Evolutionary conservation across 2,888 invertebrate genomes (phyloP).

Genomic region (Helicoverpa assulta): DNA sequence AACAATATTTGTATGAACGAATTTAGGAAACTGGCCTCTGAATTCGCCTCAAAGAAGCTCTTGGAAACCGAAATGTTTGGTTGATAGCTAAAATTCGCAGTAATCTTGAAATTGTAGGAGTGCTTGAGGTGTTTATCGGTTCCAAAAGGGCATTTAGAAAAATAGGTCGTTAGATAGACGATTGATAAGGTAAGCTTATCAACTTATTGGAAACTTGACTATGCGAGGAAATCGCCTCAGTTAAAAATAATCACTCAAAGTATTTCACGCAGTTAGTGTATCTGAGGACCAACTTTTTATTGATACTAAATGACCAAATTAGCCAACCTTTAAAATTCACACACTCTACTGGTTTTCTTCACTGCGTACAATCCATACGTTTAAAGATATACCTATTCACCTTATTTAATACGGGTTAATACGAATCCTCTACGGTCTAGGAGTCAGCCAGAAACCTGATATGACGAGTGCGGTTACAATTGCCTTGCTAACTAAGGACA

Average conservation of each 20-base stretch:
- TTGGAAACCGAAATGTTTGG: constrained; percentile 18
- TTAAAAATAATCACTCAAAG: background rate
- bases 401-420: constrained; percentile 29
- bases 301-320: background rate
- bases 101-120: constrained; percentile 25
- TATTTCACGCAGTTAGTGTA: background rate
- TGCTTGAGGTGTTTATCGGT: constrained; percentile 37
- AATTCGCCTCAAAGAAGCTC: background rate
- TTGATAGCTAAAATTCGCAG: constrained; percentile 29
- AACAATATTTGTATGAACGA: constrained; percentile 22
- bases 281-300: constrained; percentile 4
- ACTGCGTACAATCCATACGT: constrained; percentile 9
- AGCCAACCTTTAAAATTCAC: background rate
- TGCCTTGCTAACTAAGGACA: constrained; percentile 57
- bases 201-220: constrained; percentile 14
- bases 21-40: constrained; percentile 15
- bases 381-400: constrained; percentile 19
- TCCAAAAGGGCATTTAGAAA: constrained; percentile 38
- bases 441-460: constrained; percentile 60
- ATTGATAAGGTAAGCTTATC: constrained; percentile 40
- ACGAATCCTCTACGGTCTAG: constrained; percentile 59
- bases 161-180: constrained; percentile 35
- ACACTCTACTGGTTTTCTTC: background rate
- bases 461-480: constrained; percentile 65
- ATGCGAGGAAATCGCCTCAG: background rate